Percentiles rank a stretch among this genome's conserved stretches.
phyloP scores from a whole-genome alignment of 2,113 vertebrate species.

The Corvus hawaiiensis region DNA sequence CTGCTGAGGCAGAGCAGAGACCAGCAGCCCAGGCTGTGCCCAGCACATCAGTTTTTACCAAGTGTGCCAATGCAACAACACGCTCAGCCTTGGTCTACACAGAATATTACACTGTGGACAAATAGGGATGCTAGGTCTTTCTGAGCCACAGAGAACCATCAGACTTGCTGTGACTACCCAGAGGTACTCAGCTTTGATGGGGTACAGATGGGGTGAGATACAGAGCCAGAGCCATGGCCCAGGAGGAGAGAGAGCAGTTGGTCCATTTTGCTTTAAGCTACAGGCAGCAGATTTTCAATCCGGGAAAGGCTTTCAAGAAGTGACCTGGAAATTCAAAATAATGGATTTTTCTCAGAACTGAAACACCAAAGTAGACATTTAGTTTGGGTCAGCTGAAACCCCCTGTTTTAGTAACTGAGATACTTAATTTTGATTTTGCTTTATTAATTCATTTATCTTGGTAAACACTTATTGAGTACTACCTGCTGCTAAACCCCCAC shows the following conservation, averaged over 20 bases:
- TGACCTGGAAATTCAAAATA: constrained; percentile 9
- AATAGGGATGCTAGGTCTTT: not conserved
- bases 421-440: not conserved
- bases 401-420: not conserved
- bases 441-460: not conserved
- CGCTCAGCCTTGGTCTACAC: not conserved
- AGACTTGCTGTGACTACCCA: not conserved
- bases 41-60: not conserved
- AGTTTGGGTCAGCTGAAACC: not conserved
- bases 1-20: not conserved
- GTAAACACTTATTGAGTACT: not conserved
- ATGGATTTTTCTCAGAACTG: not conserved
- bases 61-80: not conserved
- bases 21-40: not conserved
- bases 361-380: not conserved
- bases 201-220: not conserved
- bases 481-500: not conserved
- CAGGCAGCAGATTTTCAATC: constrained; percentile 17
- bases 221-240: not conserved
- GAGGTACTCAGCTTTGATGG: not conserved
- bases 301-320: not conserved
- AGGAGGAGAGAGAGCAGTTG: not conserved
- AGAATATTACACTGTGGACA: not conserved
- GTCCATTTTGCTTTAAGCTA: constrained; percentile 3
- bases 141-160: not conserved